These are phyloP conservation scores for Leptosomus discolor DNA, from an alignment of 2,113 vertebrate species.

Conservation along the genomic window DNA sequence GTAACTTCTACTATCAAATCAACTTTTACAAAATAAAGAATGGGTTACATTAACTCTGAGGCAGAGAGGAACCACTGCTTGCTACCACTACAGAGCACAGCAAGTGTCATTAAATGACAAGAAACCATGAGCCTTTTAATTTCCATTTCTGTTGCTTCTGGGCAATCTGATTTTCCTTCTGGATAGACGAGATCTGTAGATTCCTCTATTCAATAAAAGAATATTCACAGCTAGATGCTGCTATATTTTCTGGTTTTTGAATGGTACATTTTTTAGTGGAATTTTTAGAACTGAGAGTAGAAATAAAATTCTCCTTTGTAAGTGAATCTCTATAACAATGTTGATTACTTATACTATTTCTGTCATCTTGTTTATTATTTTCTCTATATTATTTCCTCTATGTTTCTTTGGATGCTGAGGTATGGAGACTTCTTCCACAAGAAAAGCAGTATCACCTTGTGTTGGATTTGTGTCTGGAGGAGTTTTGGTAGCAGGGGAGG, in stretches of 20 bases:
- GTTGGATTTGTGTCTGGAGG: too few relatives aligned
- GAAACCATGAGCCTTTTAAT: neutral
- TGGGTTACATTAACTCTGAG: neutral
- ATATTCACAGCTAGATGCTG: neutral
- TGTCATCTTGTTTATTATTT: neutral
- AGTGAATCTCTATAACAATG: neutral
- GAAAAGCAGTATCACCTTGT: neutral
- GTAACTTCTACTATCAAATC: neutral
- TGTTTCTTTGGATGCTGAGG: neutral
- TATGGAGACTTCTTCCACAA: neutral
- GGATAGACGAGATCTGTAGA: neutral
- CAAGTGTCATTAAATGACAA: neutral
- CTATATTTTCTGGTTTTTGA: neutral
- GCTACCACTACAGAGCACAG: neutral
- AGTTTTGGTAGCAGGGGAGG: too few relatives aligned
- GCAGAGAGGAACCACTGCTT: neutral
- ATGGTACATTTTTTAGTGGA: neutral
- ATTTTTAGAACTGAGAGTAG: neutral
- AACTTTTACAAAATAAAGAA: neutral
- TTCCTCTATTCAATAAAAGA: neutral
- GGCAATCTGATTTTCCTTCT: neutral
- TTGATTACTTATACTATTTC: neutral
- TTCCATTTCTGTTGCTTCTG: neutral
- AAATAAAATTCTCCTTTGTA: neutral
- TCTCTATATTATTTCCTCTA: neutral